phyloP scores from a whole-genome alignment of 1,140 invertebrate species.

The Hyles vespertilio region DNA sequence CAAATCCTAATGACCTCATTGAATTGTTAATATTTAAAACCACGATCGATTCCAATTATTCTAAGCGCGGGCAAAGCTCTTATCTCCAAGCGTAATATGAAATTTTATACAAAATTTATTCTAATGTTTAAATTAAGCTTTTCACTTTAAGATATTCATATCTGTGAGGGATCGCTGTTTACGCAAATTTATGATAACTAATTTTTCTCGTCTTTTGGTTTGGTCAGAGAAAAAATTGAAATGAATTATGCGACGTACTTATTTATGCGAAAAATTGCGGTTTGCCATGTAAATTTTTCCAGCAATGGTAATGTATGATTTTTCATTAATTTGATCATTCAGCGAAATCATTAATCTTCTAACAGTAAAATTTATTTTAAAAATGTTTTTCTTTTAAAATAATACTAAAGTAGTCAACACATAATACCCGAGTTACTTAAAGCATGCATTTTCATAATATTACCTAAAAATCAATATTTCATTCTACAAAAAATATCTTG shows the following conservation, averaged over 20 bases:
- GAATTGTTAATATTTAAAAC: too few relatives aligned
- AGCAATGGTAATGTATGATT: neutral
- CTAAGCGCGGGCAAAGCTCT: neutral
- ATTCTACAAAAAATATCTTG: too few relatives aligned
- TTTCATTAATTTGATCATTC: too few relatives aligned
- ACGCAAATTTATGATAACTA: slow-evolving; percentile 30
- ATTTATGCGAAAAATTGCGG: neutral
- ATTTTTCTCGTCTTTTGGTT: slow-evolving; percentile 20
- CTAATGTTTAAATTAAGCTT: slow-evolving; percentile 17
- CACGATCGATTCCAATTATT: too few relatives aligned
- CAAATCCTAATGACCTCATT: too few relatives aligned
- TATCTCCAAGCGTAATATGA: neutral
- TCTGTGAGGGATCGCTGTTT: slow-evolving; percentile 16
- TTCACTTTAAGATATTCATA: slow-evolving; percentile 22
- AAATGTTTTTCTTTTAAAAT: too few relatives aligned
- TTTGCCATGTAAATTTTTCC: slow-evolving; percentile 11
- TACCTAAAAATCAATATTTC: too few relatives aligned
- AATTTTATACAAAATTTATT: slow-evolving; percentile 8
- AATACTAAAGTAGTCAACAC: too few relatives aligned
- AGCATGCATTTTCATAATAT: too few relatives aligned
- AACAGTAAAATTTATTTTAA: too few relatives aligned
- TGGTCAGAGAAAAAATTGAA: slow-evolving; percentile 4
- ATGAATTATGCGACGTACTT: slow-evolving; percentile 5
- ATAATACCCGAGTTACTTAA: too few relatives aligned
- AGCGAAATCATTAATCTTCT: too few relatives aligned